Evolutionary conservation across 2,797 vertebrate species (phyloP).

Genomic region (Delichon dasypus): DNA sequence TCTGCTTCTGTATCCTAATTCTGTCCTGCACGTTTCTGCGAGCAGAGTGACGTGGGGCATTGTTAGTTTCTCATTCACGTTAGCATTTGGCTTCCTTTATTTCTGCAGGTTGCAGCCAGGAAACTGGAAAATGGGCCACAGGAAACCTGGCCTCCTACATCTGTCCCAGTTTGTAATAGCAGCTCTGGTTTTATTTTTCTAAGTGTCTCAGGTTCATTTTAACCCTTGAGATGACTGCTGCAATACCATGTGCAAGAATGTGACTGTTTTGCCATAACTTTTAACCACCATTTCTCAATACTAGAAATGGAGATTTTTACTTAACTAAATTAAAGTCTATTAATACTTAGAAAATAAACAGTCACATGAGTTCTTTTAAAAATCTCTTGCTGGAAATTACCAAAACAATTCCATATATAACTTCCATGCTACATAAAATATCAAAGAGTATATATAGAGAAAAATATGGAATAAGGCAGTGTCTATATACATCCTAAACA

Average conservation of each 20-base stretch:
- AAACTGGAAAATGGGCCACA: constrained; percentile 83
- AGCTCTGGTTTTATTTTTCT: constrained; percentile 78
- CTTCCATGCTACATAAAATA: not conserved
- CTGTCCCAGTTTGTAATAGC: constrained; percentile 79
- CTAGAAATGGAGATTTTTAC: not conserved
- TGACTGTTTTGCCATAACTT: not conserved
- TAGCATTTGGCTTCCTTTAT: constrained; percentile 73
- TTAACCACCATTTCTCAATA: not conserved
- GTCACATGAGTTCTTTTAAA: not conserved
- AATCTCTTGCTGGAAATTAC: not conserved
- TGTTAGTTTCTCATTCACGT: constrained; percentile 67
- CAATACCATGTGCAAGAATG: not conserved
- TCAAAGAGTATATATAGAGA: not conserved
- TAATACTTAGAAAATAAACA: not conserved
- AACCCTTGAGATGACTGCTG: constrained; percentile 66
- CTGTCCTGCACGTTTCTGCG: constrained; percentile 11
- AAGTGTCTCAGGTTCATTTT: constrained; percentile 72
- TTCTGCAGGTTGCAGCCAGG: constrained; percentile 80
- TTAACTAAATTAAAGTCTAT: not conserved
- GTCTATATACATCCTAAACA: not conserved
- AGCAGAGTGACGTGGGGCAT: constrained; percentile 36
- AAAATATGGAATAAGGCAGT: not conserved
- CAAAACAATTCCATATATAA: not conserved
- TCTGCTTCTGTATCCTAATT: constrained; percentile 13
- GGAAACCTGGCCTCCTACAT: constrained; percentile 84